phyloP scores from a whole-genome alignment of 2,113 vertebrate genomes.

The Arvicanthis niloticus region DNA sequence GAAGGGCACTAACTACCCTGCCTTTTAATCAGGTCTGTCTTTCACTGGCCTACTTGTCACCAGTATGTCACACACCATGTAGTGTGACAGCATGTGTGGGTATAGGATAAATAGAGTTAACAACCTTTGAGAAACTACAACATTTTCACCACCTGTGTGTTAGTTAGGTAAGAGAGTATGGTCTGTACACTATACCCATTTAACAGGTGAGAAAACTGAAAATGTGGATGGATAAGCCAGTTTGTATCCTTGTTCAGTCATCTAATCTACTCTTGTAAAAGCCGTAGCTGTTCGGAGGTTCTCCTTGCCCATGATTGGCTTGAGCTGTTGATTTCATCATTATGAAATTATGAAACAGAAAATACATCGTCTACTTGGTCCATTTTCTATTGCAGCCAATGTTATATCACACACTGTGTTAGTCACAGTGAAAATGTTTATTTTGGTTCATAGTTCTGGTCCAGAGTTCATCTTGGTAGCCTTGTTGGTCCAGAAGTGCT shows the following conservation, averaged over 20 bases:
- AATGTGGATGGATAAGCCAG: neutral
- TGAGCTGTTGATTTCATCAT: neutral
- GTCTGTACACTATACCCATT: neutral
- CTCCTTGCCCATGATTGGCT: neutral
- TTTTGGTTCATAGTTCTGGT: neutral
- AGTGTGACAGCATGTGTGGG: neutral
- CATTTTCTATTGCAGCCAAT: neutral
- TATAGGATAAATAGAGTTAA: neutral
- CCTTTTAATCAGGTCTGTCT: too few relatives aligned
- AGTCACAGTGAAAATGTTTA: neutral
- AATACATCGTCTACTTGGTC: neutral
- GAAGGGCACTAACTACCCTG: neutral
- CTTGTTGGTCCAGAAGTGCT: neutral
- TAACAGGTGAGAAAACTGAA: neutral
- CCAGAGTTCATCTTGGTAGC: neutral
- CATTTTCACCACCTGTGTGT: neutral
- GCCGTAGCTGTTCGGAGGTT: neutral
- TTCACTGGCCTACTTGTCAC: neutral
- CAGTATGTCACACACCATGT: too few relatives aligned
- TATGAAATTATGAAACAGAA: neutral
- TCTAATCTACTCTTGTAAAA: neutral
- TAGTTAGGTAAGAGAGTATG: neutral
- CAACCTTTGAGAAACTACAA: neutral
- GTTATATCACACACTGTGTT: too few relatives aligned
- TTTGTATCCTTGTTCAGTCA: neutral